Base-by-base conservation (phyloP, 2,113 vertebrate species). In the Saimiri boliviensis region DNA sequence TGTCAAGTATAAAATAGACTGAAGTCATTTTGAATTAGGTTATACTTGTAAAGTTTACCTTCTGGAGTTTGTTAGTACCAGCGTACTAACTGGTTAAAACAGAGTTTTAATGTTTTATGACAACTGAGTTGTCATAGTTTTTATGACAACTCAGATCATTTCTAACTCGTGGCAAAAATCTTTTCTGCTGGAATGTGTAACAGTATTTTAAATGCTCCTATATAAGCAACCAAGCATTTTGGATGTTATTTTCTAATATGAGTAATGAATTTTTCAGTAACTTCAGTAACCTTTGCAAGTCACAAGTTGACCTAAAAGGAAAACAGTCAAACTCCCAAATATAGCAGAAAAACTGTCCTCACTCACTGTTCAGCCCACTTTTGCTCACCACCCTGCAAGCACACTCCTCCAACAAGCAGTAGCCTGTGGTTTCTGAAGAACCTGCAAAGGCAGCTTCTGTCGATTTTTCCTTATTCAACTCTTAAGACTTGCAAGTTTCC, bases 401-500 rank as follows among this genome's bases (percentile, higher is more conserved):
- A 49, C 17, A 9, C 16, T 52, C 13, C 10, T 19, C 47, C 13
- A 37, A 42, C 32, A 19, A 97, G 89, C 97, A 96, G 25, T 90
- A 91, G 79, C 14, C 0, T 71, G 86, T n/a, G 74, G 49, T 95
- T 96, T 94, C 86, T 6, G 19, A 91, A 97, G 97, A 95, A 82
- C 94, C 97, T 94, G 94, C 95, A 97, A 97, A 95, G 97, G 89
- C 92, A 87, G 86, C 96, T 77, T 82, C 97, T 97, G 30, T 90
- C 89, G 97, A 90, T 97, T 90, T 98, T 98, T 89, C 94, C 98
- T 97, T 91, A 86, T 96, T 88, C 89, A 93, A 94, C 96, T 97
- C 98, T 97, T 97, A 97, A 97, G 97, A 86, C 91, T 96, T 94
- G 95, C 92, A 97, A 86, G 83, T 77, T 95, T 96, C 97, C 92